phyloP scores from a whole-genome alignment of 2,888 invertebrate genomes.

The Cataglyphis rosenhaueri region DNA sequence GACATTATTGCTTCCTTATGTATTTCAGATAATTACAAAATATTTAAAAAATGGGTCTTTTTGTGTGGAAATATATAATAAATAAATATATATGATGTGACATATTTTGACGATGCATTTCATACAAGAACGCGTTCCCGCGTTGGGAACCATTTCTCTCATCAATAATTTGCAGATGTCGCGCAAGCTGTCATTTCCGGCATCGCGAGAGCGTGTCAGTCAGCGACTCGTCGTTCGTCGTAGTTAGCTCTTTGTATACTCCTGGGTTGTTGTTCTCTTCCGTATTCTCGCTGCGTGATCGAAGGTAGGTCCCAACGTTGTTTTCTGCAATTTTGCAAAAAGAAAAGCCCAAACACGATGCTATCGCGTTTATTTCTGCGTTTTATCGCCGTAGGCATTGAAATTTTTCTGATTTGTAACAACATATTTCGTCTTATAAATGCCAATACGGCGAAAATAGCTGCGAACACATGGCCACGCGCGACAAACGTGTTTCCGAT shows the following conservation, averaged over 20 bases:
- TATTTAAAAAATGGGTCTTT: neutral
- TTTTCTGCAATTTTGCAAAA: neutral
- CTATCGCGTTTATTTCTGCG: neutral
- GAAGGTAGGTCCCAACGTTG: neutral
- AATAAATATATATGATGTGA: neutral
- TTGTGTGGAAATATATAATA: neutral
- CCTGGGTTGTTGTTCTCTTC: neutral
- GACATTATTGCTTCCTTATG: neutral
- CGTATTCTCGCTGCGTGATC: neutral
- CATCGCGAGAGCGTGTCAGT: neutral
- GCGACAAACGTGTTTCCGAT: neutral
- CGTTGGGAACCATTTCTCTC: neutral
- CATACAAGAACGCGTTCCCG: neutral
- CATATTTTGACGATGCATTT: neutral
- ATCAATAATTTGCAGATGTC: neutral
- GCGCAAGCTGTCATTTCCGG: neutral
- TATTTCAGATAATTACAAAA: neutral
- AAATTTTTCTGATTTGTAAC: neutral
- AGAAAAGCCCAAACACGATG: neutral
- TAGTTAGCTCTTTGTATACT: neutral
- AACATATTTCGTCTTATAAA: neutral
- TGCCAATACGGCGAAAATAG: neutral
- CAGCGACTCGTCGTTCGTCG: neutral
- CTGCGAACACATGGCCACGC: neutral
- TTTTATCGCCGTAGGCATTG: neutral